Evolutionary conservation across 2,888 invertebrate species (phyloP), one percentile per base, ranked within the genome.

Genomic region (Dyspetes luteomarginatus): DNA sequence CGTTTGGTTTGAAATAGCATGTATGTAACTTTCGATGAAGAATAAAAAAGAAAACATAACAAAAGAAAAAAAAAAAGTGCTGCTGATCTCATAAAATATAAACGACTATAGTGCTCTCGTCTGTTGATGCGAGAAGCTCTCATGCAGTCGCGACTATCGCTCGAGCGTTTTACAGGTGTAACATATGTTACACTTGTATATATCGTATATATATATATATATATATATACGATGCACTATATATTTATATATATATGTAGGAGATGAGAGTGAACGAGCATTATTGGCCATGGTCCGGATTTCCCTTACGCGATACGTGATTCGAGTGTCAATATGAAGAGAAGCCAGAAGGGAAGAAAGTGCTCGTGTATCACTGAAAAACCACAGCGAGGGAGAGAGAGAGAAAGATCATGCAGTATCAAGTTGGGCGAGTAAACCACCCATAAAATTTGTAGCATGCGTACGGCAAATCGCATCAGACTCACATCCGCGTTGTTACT

Each of bases 301-400:
- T 81, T 77, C 72, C 62, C 67, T 76, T 76, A 72, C 76, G 80
- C 72, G 41, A 64, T 76, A 81, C 80, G 76, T 73, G 80, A 81
- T 81, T 68, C 72, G 72, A 64, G 52, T 73, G 17, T 73, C 73
- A 73, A 64, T 52, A 43, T 15, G n/a, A 45, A 58, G 30, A 48
- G 12, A 71, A 52, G 52, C 58, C 50, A 36, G 64, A 62, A 60
- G 24, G 41, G 56, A 30, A 22, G 55, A 36, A 52, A 60, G 58
- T 41, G 58, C 22, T 7, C 3, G 43, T 65, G 58, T 17, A 19
- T 26, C 9, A 48, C 17, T 52, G 43, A 41, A 30, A 17, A 17
- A 26, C 24, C 12, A 12, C 28, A 30, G 30, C 5, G 28, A 12
- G 3, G 7, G 41, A 9, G 12, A 36, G 36, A 36, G 9, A 36